Evolutionary conservation across 2,797 vertebrate genomes (phyloP).

Genomic region (Streptopelia turtur): DNA sequence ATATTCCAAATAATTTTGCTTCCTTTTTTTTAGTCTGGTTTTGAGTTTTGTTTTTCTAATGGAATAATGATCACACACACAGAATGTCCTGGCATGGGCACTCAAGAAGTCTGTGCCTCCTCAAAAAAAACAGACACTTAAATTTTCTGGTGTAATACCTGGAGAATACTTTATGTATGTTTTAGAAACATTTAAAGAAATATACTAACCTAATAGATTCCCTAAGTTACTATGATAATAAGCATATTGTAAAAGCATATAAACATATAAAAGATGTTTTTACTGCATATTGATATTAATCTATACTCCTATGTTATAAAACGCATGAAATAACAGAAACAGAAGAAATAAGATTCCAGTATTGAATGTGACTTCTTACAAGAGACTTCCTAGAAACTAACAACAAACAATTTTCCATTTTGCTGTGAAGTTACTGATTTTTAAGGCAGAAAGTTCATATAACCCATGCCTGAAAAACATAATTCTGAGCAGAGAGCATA

Average conservation of each 20-base stretch:
- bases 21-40: background rate
- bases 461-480: background rate
- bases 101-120: background rate
- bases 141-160: background rate
- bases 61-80: background rate
- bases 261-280: background rate
- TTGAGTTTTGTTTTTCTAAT: background rate
- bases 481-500: background rate
- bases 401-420: background rate
- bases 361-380: background rate
- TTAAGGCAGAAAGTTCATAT: background rate
- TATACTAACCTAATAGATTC: background rate
- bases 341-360: background rate
- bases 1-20: background rate
- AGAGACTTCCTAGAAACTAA: background rate
- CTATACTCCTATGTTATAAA: background rate
- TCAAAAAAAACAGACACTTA: background rate
- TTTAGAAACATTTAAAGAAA: constrained; percentile 16
- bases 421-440: background rate
- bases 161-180: background rate
- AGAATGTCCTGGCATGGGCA: background rate
- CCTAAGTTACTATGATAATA: constrained; percentile 41
- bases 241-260: background rate
- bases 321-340: constrained; percentile 25
- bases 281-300: background rate